A percentile compares a stretch with the other conserved stretches of the same genome.
Conservation (phyloP, 1,140 invertebrate species). For the Mycetomoellerius zeteki region DNA sequence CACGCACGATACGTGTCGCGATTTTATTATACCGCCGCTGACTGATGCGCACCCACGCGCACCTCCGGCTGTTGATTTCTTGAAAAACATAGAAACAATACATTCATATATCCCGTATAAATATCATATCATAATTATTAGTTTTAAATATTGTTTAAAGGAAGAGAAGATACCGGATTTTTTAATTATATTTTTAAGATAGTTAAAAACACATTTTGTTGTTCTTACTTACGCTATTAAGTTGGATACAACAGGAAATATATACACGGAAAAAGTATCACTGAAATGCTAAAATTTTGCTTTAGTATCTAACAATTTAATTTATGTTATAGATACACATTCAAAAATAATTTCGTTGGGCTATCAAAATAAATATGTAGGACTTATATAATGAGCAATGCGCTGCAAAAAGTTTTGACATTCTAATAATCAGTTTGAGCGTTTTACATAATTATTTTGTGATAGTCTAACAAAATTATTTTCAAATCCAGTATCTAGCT, state of each 20-base stretch:
- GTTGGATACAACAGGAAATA: background rate
- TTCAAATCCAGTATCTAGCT: too few species aligned
- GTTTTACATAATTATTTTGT: too few species aligned
- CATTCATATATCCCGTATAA: background rate
- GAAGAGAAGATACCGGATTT: background rate
- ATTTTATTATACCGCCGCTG: slow-evolving; percentile 80
- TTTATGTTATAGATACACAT: too few species aligned
- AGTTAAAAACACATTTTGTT: background rate
- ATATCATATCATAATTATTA: background rate
- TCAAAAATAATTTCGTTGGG: too few species aligned
- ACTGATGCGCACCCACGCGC: slow-evolving; percentile 43
- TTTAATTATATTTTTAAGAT: background rate
- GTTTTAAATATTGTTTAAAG: background rate
- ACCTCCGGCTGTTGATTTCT: slow-evolving; percentile 30
- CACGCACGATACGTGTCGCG: slow-evolving; percentile 83
- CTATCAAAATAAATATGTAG: too few species aligned
- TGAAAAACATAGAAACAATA: slow-evolving; percentile 65
- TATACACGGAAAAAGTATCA: too few species aligned
- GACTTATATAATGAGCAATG: too few species aligned
- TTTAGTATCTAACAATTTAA: too few species aligned
- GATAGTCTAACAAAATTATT: too few species aligned
- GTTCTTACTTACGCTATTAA: background rate
- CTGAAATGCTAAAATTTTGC: too few species aligned
- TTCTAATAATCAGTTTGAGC: too few species aligned
- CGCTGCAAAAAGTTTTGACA: too few species aligned